Conservation (phyloP, 2,113 vertebrate species). For the Phyllostomus hastatus region DNA sequence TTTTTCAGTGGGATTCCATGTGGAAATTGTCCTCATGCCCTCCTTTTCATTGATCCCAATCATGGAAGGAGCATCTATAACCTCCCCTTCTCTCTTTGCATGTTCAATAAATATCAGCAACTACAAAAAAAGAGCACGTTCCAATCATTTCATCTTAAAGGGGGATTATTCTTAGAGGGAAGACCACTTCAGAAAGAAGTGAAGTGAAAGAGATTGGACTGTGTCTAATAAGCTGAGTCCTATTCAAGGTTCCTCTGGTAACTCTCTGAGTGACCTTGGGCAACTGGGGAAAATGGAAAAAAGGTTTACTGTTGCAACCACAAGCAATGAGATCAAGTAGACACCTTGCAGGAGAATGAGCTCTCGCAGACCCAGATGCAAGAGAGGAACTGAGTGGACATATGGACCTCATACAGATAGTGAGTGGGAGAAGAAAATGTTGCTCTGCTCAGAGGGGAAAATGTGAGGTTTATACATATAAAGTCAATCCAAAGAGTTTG, state of each 20-base stretch:
- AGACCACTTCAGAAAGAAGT: background rate
- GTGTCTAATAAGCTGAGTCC: background rate
- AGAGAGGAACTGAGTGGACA: background rate
- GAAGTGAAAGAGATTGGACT: background rate
- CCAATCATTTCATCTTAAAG: background rate
- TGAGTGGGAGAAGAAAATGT: background rate
- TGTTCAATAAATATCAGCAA: constrained; percentile 1
- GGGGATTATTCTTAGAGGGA: background rate
- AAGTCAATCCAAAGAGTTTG: background rate
- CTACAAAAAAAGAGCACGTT: background rate
- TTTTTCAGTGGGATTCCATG: background rate
- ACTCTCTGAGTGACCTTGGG: background rate
- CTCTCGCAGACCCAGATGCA: background rate
- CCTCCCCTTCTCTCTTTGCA: background rate
- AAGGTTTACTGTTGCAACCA: background rate
- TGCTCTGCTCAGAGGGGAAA: background rate
- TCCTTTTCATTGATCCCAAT: background rate
- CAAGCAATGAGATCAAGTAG: background rate
- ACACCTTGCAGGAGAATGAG: background rate
- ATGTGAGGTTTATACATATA: background rate
- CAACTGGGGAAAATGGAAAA: background rate
- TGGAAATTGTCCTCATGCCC: background rate
- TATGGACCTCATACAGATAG: background rate
- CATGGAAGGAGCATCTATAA: background rate
- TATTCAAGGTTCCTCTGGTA: background rate